A percentile compares a stretch with the other conserved stretches of the same genome.
Conservation (phyloP, 2,113 vertebrate species). For the Carassius carassius region DNA sequence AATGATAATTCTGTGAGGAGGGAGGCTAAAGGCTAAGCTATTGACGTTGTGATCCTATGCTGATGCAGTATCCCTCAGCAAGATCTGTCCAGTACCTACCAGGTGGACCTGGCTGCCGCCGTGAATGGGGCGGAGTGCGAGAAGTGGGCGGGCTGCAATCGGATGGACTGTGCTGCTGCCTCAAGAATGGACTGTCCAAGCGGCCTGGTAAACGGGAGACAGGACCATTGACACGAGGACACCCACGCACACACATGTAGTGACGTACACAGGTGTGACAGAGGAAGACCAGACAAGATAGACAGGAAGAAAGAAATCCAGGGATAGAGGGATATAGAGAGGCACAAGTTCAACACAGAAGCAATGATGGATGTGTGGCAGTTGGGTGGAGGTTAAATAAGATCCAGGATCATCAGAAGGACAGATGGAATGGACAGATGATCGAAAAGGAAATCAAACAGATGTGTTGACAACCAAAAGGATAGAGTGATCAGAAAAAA, state of each 20-base stretch:
- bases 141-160: slow-evolving; percentile 83
- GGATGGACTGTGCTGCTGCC: slow-evolving; percentile 89
- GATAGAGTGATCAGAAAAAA: slow-evolving; percentile 2
- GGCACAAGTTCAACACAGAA: background rate
- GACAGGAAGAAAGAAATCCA: slow-evolving; percentile 34
- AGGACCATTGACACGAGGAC: slow-evolving; percentile 65
- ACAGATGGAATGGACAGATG: slow-evolving; percentile 44
- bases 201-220: slow-evolving; percentile 86
- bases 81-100: slow-evolving; percentile 73
- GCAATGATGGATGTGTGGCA: slow-evolving; percentile 7
- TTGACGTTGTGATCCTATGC: slow-evolving; percentile 18
- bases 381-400: slow-evolving; percentile 16
- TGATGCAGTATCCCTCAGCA: slow-evolving; percentile 29
- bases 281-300: slow-evolving; percentile 28
- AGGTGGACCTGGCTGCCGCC: slow-evolving; percentile 70
- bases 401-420: slow-evolving; percentile 37
- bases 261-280: slow-evolving; percentile 43
- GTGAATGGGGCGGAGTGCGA: slow-evolving; percentile 64
- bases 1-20: background rate
- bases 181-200: slow-evolving; percentile 97
- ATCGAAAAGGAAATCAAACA: slow-evolving; percentile 26
- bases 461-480: background rate
- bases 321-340: slow-evolving; percentile 16
- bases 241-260: slow-evolving; percentile 57
- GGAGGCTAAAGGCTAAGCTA: background rate